A percentile compares a stretch with the other conserved stretches of the same genome.
Conservation (phyloP, 2,113 vertebrate genomes). For the Cyprinodon variegatus region DNA sequence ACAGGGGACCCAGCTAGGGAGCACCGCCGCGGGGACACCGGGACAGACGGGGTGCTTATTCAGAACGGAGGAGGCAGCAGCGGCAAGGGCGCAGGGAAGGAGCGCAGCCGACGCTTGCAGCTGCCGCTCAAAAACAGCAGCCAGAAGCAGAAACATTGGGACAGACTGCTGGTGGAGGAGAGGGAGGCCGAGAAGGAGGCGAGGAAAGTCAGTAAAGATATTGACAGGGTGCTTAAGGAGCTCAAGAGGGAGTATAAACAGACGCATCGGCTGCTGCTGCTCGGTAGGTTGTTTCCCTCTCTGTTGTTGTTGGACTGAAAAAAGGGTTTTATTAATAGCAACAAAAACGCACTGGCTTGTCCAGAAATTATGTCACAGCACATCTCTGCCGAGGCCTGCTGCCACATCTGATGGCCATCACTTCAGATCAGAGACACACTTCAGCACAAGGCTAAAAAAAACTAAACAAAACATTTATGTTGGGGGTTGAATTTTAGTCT, state of each 20-base stretch:
- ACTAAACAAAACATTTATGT: slow-evolving; percentile 25
- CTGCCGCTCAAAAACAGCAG: slow-evolving; percentile 77
- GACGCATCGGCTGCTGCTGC: slow-evolving; percentile 92
- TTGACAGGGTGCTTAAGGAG: slow-evolving; percentile 90
- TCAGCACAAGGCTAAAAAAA: slow-evolving; percentile 31
- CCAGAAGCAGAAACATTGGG: slow-evolving; percentile 85
- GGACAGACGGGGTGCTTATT: slow-evolving; percentile 80
- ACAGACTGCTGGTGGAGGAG: slow-evolving; percentile 89
- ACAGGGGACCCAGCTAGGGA: slow-evolving; percentile 80
- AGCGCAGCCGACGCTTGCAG: slow-evolving; percentile 76
- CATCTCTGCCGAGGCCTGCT: slow-evolving; percentile 50
- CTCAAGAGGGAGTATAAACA: slow-evolving; percentile 93
- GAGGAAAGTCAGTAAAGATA: slow-evolving; percentile 90
- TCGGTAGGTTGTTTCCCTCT: slow-evolving; percentile 83
- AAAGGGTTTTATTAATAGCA: slow-evolving; percentile 55
- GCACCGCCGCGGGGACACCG: slow-evolving; percentile 73
- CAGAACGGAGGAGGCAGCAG: slow-evolving; percentile 75
- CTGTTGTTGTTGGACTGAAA: slow-evolving; percentile 30
- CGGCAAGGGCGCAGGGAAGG: slow-evolving; percentile 71
- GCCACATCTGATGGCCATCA: slow-evolving; percentile 61
- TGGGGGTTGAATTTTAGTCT: not conserved
- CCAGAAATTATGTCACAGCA: slow-evolving; percentile 52
- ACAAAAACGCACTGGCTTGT: slow-evolving; percentile 48
- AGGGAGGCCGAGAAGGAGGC: slow-evolving; percentile 93
- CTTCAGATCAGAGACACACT: not conserved